Evolutionary conservation across 2,113 vertebrate genomes (phyloP).

Genomic region (Ciconia stormi): DNA sequence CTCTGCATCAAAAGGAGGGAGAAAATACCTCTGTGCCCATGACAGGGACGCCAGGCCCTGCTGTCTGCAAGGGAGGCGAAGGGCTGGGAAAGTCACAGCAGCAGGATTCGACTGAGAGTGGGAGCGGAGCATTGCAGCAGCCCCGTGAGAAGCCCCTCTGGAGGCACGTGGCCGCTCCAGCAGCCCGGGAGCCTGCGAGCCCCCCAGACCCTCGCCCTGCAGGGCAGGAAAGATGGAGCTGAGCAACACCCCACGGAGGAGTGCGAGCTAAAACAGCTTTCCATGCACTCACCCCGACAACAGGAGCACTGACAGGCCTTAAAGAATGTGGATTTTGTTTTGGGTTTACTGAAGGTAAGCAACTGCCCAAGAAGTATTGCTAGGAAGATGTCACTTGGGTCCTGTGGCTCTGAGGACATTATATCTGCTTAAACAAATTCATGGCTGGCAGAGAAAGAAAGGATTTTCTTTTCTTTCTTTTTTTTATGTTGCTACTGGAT

Average conservation of each 20-base stretch:
- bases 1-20: neutral
- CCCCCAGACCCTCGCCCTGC: fast-evolving
- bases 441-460: neutral
- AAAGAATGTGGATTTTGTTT: neutral
- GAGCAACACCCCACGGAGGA: neutral
- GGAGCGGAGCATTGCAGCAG: neutral
- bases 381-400: neutral
- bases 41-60: neutral
- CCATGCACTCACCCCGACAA: neutral
- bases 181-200: neutral
- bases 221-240: neutral
- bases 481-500: neutral
- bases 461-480: neutral
- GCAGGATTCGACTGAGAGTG: neutral
- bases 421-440: neutral
- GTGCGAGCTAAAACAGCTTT: neutral
- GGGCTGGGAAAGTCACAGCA: neutral
- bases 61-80: neutral
- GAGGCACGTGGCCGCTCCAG: fast-evolving
- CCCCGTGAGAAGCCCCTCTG: neutral
- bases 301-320: neutral
- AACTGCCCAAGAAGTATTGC: neutral
- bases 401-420: neutral
- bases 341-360: neutral
- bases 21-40: neutral